These are phyloP conservation scores for Pentalonia nigronervosa DNA, from an alignment of 1,140 invertebrate species.

Conservation along the genomic window DNA sequence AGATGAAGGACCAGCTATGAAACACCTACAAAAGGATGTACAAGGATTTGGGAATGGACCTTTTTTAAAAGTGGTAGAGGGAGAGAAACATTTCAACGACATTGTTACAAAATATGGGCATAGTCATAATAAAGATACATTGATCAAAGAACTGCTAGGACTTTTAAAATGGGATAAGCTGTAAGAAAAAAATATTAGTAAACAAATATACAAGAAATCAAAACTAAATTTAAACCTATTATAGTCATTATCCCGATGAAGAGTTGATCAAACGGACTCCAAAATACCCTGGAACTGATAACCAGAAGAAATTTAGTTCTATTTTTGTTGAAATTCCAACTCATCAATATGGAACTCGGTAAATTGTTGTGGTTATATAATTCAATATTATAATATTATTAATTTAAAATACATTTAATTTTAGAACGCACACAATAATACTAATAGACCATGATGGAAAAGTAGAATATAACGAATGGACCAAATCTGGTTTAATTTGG, in stretches of 20 bases:
- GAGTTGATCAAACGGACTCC: neutral
- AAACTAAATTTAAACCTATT: neutral
- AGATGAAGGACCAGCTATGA: neutral
- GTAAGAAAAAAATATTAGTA: constrained; percentile 13
- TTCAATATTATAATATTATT: neutral
- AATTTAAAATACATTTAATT: neutral
- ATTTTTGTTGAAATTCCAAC: constrained; percentile 46
- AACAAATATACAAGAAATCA: neutral
- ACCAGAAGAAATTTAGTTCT: constrained; percentile 29
- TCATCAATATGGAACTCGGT: constrained; percentile 37
- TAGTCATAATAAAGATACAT: constrained; percentile 7
- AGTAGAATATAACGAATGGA: constrained; percentile 53
- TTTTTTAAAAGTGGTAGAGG: constrained; percentile 15
- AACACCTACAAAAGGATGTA: constrained; percentile 4
- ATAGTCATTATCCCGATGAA: constrained; percentile 35
- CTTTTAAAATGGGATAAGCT: constrained; percentile 42
- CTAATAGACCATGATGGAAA: constrained; percentile 36
- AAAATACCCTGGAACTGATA: neutral
- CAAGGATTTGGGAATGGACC: constrained; percentile 33
- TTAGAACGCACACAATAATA: constrained; percentile 54
- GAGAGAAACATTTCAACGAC: constrained; percentile 35
- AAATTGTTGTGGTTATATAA: neutral
- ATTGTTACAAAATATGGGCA: constrained; percentile 51
- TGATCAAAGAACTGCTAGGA: constrained; percentile 12
- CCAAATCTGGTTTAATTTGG: constrained; percentile 12